Evolutionary conservation across 1,140 invertebrate genomes (phyloP), one percentile per base, ranked within the genome.

Genomic region (Prorops nasuta): DNA sequence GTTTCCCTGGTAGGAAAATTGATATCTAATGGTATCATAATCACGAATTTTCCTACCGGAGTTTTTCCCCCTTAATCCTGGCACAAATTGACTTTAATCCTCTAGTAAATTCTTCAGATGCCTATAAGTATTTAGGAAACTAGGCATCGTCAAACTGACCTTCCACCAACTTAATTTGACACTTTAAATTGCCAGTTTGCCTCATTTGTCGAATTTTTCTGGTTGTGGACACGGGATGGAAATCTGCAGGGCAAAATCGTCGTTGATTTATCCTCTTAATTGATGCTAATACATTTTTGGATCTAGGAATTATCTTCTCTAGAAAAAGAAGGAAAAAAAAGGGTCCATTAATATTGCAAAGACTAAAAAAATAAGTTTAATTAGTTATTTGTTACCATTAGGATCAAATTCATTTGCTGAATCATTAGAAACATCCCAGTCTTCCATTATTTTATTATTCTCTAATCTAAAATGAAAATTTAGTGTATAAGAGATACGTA

Each of bases 351-450:
- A 3, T 12, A 1, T 19, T 17, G 7, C 18, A 17, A 38, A 15
- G 16, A 15, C n/a, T n/a, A 16, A 1, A 37, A 18, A 37, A 37
- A 37, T 16, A 19, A 19, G 3, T 17, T n/a, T 37, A n/a, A n/a
- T n/a, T n/a, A n/a, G n/a, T 1, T 45, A 15, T 14, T 24, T 34
- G 15, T 44, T 44, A 60, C 58, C 55, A 14, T 44, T 20, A 28
- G 63, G 60, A 51, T 65, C 60, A 35, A 58, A 65, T 17, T 65
- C 58, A 7, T 65, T 55, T 0, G 50, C 31, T 1, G 60, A 63
- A 52, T 62, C 54, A 1, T 58, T 49, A 0, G 54, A 57, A 1
- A 24, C 17, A 20, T 58, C 53, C 58, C 60, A 65, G 17, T 38
- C 41, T 39, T 60, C 54, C 8, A n/a, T n/a, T n/a, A n/a, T n/a